Conservation (phyloP, 1,140 invertebrate genomes). For the Lerema accius region DNA sequence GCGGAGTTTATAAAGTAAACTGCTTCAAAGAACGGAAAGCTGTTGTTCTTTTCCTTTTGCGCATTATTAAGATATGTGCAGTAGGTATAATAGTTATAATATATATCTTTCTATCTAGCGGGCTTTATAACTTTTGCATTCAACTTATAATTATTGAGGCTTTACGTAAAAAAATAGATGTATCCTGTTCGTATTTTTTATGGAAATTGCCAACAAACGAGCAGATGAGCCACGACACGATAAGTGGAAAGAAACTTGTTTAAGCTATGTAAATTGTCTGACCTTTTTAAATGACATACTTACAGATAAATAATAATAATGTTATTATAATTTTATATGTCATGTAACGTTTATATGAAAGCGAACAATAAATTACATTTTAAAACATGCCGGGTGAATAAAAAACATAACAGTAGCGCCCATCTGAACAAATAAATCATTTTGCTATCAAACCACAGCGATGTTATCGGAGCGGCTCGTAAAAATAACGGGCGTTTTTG, state of each 20-base stretch:
- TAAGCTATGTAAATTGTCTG: no score
- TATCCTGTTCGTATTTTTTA: no score
- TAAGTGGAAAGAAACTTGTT: no score
- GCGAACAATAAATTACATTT: not conserved
- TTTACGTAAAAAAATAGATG: no score
- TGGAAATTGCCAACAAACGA: no score
- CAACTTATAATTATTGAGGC: no score
- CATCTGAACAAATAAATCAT: not conserved
- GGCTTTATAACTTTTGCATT: not conserved
- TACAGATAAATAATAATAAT: no score
- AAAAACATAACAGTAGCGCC: not conserved
- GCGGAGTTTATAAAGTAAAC: conserved; percentile 23
- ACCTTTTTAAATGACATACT: no score
- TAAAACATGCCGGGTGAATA: not conserved
- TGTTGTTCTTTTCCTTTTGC: conserved; percentile 18
- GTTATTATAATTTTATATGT: no score
- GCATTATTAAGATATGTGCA: not conserved
- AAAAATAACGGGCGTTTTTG: conserved; percentile 13
- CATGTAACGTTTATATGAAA: no score
- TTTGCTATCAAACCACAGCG: not conserved
- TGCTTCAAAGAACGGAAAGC: conserved; percentile 17
- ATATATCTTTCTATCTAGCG: not conserved
- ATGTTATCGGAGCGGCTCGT: not conserved
- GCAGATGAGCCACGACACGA: no score
- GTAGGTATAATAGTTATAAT: not conserved